phyloP scores from a whole-genome alignment of 2,888 invertebrate species.

The Odontothrips loti region DNA sequence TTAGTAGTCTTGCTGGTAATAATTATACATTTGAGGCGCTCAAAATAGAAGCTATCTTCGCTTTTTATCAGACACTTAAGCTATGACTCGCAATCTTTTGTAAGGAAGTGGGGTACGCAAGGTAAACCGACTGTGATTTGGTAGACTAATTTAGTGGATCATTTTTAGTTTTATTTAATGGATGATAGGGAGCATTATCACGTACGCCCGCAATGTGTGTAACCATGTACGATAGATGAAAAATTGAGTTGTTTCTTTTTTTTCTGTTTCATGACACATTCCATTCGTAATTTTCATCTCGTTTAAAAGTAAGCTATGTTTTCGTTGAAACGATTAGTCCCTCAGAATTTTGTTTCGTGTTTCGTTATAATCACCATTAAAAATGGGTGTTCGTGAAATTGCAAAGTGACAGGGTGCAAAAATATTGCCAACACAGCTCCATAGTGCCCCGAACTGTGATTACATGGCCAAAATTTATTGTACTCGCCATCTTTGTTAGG shows the following conservation, averaged over 20 bases:
- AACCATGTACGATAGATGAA: constrained; percentile 15
- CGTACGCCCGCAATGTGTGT: constrained; percentile 24
- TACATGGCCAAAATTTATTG: constrained; percentile 11
- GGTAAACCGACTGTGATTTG: constrained; percentile 26
- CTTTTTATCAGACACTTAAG: background rate
- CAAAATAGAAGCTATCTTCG: no score
- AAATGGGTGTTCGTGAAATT: background rate
- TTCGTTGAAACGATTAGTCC: no score
- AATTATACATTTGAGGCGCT: no score
- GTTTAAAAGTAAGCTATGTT: no score
- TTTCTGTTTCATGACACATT: constrained; percentile 11
- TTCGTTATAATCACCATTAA: background rate
- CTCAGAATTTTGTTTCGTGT: background rate
- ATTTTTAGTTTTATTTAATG: constrained; percentile 27
- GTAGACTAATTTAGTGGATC: constrained; percentile 21
- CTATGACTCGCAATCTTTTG: constrained; percentile 24
- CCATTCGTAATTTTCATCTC: constrained; percentile 20
- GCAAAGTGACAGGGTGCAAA: background rate
- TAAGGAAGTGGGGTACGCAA: constrained; percentile 24
- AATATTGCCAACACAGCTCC: background rate
- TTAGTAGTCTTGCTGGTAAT: no score
- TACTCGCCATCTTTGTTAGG: background rate
- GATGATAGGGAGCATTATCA: background rate
- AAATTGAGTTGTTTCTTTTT: background rate
- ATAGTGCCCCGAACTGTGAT: background rate